Base-by-base conservation (phyloP, 2,113 vertebrate species). In the Peromyscus leucopus region DNA sequence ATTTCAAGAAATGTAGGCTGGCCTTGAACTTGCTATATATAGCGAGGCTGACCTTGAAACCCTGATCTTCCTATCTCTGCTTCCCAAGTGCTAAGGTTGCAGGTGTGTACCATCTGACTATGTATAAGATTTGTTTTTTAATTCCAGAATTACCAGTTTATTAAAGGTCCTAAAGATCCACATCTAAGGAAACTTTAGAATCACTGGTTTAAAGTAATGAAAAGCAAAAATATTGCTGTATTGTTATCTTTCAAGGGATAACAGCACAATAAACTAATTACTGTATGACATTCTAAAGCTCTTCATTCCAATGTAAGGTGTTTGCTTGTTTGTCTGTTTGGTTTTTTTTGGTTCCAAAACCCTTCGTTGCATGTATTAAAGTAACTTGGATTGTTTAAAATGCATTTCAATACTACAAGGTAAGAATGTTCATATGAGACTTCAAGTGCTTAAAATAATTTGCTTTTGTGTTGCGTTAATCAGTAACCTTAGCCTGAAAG, bases 361-460 rank as follows among this genome's bases (percentile, higher is more conserved):
- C 79, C 28, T 71, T 74, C 11, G 59, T 71, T 85, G 19, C 42
- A n/a, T 92, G 13, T 84, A 55, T 69, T 57, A 89, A 22, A 80
- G 84, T 74, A 87, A 59, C 13, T 12, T 74, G 9, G 8, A 7
- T 80, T 90, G 46, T 86, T 86, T 36, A 92, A 48, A 93, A 63
- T 19, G 10, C 91, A 46, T 28, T 26, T 88, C 15, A 61, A 0
- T 63, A 71, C 13, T 91, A 31, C 36, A 69, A 82, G 46, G 7
- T 95, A 85, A 79, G 93, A 57, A 39, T 88, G 78, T 90, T 16
- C 61, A 2, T 83, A 28, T 17, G 75, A 51, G 93, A 87, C 57
- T 85, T 95, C 24, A 83, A 67, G 86, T 31, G 48, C 89, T 72
- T 93, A 83, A 96, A 83, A 79, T 88, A 71, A 22, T 85, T 90